phyloP scores from a whole-genome alignment of 2,797 vertebrate genomes.

The Paratrypauchen microcephalus region DNA sequence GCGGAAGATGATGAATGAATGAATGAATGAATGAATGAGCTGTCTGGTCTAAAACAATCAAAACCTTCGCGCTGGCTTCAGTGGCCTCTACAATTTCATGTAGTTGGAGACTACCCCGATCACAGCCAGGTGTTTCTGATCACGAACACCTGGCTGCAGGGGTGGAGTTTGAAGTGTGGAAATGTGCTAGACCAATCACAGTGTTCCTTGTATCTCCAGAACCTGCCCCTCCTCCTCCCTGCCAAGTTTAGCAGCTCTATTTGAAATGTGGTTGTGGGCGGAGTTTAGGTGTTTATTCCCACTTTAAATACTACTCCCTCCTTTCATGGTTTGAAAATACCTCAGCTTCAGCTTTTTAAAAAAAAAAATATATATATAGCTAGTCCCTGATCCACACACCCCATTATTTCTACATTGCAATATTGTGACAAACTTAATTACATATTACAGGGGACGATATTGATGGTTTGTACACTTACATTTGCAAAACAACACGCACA shows the following conservation, averaged over 20 bases:
- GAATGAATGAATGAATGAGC: no score
- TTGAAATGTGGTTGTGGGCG: neutral
- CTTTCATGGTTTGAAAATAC: no score
- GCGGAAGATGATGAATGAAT: no score
- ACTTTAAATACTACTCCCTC: neutral
- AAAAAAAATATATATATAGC: no score
- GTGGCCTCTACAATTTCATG: no score
- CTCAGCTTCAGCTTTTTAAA: neutral
- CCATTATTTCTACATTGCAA: neutral
- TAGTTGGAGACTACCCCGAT: neutral
- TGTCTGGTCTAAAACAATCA: no score
- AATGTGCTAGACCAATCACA: neutral
- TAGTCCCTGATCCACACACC: neutral
- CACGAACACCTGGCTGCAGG: no score
- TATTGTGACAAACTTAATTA: conserved; percentile 3
- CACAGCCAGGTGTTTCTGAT: no score
- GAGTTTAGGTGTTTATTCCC: neutral
- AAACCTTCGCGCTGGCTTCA: no score
- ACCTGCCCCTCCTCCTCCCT: neutral
- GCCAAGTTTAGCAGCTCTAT: neutral
- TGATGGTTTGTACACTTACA: no score
- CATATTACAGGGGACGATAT: neutral
- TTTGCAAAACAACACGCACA: neutral
- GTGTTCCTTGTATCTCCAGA: neutral
- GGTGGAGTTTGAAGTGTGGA: no score